Evolutionary conservation across 2,888 invertebrate species (phyloP).

Genomic region (Ormyrus labotus): DNA sequence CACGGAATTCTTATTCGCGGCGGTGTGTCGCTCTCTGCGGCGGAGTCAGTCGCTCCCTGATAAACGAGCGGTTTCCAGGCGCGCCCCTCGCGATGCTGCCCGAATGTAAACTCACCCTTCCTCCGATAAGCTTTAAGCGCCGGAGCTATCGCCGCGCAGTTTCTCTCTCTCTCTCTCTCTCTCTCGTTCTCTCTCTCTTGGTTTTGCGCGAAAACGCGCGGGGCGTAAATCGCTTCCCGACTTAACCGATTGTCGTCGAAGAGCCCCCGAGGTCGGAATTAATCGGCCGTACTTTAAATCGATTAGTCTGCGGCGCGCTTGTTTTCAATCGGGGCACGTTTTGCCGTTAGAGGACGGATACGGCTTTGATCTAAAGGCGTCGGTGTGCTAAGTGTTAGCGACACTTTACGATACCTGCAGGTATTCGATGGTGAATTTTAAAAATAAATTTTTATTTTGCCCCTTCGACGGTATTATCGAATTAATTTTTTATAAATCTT

Average conservation of each 20-base stretch:
- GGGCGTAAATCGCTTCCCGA: constrained; percentile 68
- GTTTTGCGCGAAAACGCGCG: constrained; percentile 17
- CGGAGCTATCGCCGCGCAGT: background rate
- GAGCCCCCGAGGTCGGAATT: constrained; percentile 59
- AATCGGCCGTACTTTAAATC: constrained; percentile 61
- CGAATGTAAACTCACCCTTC: constrained; percentile 71
- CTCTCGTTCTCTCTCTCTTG: too few relatives aligned
- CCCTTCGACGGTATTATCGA: background rate
- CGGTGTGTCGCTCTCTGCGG: constrained; percentile 74
- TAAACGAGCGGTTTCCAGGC: constrained; percentile 73
- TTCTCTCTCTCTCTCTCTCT: too few relatives aligned
- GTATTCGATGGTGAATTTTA: background rate
- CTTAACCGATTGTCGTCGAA: constrained; percentile 69
- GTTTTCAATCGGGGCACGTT: constrained; percentile 46
- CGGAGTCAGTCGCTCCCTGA: constrained; percentile 71
- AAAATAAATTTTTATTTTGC: too few relatives aligned
- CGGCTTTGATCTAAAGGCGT: background rate
- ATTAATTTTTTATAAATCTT: background rate
- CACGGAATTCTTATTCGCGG: constrained; percentile 72
- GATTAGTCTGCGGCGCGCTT: constrained; percentile 37
- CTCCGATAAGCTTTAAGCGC: constrained; percentile 61
- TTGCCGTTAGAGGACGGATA: background rate
- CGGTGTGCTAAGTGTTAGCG: too few relatives aligned
- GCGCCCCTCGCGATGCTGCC: constrained; percentile 59
- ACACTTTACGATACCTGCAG: background rate